These are phyloP conservation scores for Origma solitaria DNA, from an alignment of 2,113 vertebrate species.

Conservation along the genomic window DNA sequence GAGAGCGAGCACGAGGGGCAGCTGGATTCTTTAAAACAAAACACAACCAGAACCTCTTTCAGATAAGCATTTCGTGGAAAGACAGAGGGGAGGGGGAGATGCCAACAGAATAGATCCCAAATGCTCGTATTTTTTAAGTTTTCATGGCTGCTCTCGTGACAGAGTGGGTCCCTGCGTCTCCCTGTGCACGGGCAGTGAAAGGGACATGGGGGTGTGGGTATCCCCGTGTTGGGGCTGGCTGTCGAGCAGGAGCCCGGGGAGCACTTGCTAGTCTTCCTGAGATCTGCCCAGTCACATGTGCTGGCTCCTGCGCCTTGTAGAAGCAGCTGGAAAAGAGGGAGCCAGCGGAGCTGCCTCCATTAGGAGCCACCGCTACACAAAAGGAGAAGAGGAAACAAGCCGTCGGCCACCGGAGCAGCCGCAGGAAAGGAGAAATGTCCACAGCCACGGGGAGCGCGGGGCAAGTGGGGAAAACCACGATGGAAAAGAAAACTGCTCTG, in stretches of 20 bases:
- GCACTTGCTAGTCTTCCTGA: background rate
- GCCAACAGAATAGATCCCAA: background rate
- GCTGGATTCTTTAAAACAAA: conserved; percentile 20
- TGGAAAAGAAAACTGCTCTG: background rate
- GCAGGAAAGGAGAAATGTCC: background rate
- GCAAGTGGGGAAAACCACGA: background rate
- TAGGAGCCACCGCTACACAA: conserved; percentile 47
- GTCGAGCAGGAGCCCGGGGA: background rate
- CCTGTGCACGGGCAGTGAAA: background rate
- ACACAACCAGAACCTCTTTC: conserved; percentile 6
- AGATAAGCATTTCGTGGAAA: background rate
- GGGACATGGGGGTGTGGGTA: background rate
- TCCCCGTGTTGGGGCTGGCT: background rate
- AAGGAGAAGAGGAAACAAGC: conserved; percentile 47
- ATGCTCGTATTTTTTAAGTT: background rate
- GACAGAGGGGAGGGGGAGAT: background rate
- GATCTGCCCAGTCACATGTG: conserved; percentile 51
- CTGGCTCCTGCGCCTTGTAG: conserved; percentile 38
- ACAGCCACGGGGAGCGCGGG: background rate
- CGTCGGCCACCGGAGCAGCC: background rate
- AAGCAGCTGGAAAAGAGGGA: conserved; percentile 59
- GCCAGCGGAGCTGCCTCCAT: conserved; percentile 49
- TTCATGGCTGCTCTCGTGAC: background rate
- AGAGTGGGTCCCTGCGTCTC: background rate
- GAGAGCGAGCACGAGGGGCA: conserved; percentile 3